A percentile compares a stretch with the other conserved stretches of the same genome.
Evolutionary conservation across 2,113 vertebrate genomes (phyloP).

Genomic region (Notothenia coriiceps): DNA sequence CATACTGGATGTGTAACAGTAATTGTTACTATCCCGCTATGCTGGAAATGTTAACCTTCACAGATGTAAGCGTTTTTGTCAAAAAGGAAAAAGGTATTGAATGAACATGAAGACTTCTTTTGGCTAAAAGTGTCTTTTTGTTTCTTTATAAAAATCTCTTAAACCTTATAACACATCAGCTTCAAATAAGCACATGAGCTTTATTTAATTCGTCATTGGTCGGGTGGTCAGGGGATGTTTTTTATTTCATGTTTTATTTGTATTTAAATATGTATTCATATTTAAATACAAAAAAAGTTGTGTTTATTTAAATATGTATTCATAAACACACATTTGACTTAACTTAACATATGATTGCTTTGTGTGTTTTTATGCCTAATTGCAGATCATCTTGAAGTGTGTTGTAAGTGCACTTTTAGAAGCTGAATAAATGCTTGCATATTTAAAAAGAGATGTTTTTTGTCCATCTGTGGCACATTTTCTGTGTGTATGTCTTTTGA

Average conservation of each 20-base stretch:
- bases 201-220: too few relatives aligned
- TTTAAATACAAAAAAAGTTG: too few relatives aligned
- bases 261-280: too few relatives aligned
- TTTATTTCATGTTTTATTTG: too few relatives aligned
- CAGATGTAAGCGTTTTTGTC: background rate
- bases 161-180: background rate
- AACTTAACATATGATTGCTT: background rate
- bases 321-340: too few relatives aligned
- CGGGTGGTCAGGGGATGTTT: too few relatives aligned
- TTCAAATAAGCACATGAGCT: too few relatives aligned
- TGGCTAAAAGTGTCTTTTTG: background rate
- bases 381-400: conserved; percentile 2
- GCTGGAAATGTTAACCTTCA: conserved; percentile 22
- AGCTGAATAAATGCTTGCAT: conserved; percentile 20
- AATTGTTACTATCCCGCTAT: conserved; percentile 2
- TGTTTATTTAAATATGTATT: too few relatives aligned
- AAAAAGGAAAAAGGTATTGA: background rate
- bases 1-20: conserved; percentile 1
- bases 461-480: conserved; percentile 15
- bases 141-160: background rate
- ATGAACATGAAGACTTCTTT: background rate
- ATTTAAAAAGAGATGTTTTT: conserved; percentile 6
- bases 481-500: conserved; percentile 9
- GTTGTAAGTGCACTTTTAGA: conserved; percentile 14
- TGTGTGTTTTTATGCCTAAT: background rate